A percentile compares a stretch with the other conserved stretches of the same genome.
Evolutionary conservation across 2,797 vertebrate species (phyloP).

Genomic region (Sebastes nivosus): DNA sequence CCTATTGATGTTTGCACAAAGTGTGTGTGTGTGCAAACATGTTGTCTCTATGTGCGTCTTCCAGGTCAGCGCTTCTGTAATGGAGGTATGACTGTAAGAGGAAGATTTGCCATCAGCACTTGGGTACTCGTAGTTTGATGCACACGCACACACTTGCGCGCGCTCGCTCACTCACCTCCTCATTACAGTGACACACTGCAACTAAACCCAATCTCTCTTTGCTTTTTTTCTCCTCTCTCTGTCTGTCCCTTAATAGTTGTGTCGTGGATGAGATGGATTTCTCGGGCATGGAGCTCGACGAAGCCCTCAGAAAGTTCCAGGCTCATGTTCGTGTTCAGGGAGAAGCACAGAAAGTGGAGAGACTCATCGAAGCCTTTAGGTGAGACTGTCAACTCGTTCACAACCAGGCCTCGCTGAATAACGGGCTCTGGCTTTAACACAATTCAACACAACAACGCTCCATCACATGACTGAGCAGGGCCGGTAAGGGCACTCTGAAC

Average conservation of each 20-base stretch:
- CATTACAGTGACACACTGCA: conserved; percentile 19
- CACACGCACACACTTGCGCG: conserved; percentile 1
- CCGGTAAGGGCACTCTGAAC: conserved; percentile 26
- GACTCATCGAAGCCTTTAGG: conserved; percentile 99
- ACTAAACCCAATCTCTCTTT: conserved; percentile 4
- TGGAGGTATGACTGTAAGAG: conserved; percentile 62
- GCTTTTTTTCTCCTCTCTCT: not conserved
- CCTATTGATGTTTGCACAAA: conserved; percentile 36
- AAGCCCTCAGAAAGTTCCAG: conserved; percentile 98
- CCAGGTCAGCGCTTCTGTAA: conserved; percentile 71
- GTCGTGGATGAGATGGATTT: conserved; percentile 99
- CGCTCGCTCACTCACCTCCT: conserved; percentile 26
- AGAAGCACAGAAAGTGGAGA: conserved; percentile 98
- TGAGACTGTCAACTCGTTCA: conserved; percentile 69
- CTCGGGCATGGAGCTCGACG: conserved; percentile 97
- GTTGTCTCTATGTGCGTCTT: conserved; percentile 56
- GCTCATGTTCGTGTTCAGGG: conserved; percentile 98
- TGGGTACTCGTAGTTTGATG: conserved; percentile 32
- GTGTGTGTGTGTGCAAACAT: conserved; percentile 26
- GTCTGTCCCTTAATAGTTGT: conserved; percentile 81
- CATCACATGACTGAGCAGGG: conserved; percentile 29
- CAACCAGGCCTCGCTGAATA: conserved; percentile 22
- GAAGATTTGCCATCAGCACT: conserved; percentile 60
- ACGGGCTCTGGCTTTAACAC: conserved; percentile 25
- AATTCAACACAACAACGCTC: conserved; percentile 29